Conservation (phyloP, 1,140 invertebrate species). For the Eubasilissa regina region DNA sequence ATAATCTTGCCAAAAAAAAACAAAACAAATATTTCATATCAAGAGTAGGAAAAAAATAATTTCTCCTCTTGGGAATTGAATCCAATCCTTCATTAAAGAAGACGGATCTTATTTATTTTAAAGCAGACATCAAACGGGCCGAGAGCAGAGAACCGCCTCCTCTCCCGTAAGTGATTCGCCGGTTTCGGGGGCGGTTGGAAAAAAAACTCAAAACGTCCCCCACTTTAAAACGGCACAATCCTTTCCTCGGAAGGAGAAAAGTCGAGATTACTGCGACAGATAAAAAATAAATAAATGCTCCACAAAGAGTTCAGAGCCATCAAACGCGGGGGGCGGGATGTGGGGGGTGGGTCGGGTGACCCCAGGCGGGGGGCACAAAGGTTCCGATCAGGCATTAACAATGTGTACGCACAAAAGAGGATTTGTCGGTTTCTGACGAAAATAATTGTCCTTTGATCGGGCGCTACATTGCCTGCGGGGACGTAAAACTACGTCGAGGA, state of each 20-base stretch:
- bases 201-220: not conserved
- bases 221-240: not conserved
- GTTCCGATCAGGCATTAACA: slow-evolving; percentile 48
- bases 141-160: too few relatives aligned
- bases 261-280: slow-evolving; percentile 37
- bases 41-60: too few relatives aligned
- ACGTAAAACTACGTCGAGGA: not conserved
- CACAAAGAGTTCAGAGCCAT: slow-evolving; percentile 1
- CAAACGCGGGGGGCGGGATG: not conserved
- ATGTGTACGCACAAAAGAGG: slow-evolving; percentile 48
- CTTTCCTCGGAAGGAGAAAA: slow-evolving; percentile 1
- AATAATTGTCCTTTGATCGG: slow-evolving; percentile 58
- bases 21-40: too few relatives aligned
- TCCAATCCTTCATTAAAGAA: too few relatives aligned
- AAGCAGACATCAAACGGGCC: too few relatives aligned
- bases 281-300: slow-evolving; percentile 39
- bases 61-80: too few relatives aligned
- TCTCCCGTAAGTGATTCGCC: too few relatives aligned
- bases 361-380: slow-evolving; percentile 41
- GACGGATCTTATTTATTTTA: too few relatives aligned
- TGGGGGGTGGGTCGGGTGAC: not conserved
- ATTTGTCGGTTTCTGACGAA: slow-evolving; percentile 51
- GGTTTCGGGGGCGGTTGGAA: not conserved
- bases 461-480: not conserved
- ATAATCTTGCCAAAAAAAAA: too few relatives aligned